These are phyloP conservation scores for Catharus fuscescens DNA, from an alignment of 2,113 vertebrate genomes.

Conservation along the genomic window DNA sequence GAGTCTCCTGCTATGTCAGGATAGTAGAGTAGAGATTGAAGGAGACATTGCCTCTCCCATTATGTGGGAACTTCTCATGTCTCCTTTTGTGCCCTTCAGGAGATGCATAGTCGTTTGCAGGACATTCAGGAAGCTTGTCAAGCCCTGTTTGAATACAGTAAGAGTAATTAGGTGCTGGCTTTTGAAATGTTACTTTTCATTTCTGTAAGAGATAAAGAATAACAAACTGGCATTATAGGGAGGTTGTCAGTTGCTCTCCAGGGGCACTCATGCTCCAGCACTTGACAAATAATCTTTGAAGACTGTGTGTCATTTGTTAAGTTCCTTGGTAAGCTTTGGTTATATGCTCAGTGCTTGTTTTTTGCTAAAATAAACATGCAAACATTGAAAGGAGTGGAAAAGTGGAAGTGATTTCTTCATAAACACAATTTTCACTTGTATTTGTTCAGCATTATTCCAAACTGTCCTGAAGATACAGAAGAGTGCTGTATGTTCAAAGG, in stretches of 20 bases:
- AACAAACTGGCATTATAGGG: neutral
- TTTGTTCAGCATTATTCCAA: neutral
- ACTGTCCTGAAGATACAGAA: neutral
- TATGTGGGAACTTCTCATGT: fast-evolving
- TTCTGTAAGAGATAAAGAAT: neutral
- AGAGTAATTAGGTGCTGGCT: neutral
- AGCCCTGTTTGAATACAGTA: neutral
- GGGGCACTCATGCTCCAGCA: neutral
- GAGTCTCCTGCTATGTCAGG: neutral
- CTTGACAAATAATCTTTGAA: neutral
- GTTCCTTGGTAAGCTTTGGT: neutral
- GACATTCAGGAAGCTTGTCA: neutral
- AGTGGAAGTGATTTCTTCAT: neutral
- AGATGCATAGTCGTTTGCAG: neutral
- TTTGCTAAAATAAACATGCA: neutral
- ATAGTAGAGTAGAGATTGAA: neutral
- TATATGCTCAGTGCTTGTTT: neutral
- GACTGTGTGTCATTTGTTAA: neutral
- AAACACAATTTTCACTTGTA: neutral
- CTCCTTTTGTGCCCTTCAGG: neutral
- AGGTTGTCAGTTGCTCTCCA: neutral
- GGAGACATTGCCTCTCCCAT: neutral
- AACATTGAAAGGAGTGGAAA: neutral
- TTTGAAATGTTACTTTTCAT: neutral
- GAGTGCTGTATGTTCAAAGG: neutral